phyloP scores from a whole-genome alignment of 2,113 vertebrate species.

The Gasterosteus aculeatus region DNA sequence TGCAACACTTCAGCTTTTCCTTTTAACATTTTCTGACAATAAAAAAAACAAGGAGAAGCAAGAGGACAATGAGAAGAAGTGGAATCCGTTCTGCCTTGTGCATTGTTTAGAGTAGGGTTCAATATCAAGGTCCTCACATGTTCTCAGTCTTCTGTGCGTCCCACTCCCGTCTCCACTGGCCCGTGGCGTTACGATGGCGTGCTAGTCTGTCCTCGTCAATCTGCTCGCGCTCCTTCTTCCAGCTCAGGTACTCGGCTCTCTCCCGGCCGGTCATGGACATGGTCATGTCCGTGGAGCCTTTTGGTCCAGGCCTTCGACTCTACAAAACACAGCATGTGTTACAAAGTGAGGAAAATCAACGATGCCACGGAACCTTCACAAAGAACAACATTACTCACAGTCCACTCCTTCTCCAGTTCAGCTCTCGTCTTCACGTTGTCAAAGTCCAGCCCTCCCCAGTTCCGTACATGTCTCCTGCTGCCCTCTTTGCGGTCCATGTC shows the following conservation, averaged over 20 bases:
- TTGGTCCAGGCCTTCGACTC: conserved; percentile 78
- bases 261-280: conserved; percentile 95
- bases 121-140: conserved; percentile 77
- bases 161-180: conserved; percentile 93
- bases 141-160: conserved; percentile 90
- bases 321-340: conserved; percentile 25
- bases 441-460: conserved; percentile 94
- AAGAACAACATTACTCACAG: conserved; percentile 61
- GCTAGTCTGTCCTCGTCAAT: conserved; percentile 91
- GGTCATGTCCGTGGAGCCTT: conserved; percentile 87
- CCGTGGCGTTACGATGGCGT: conserved; percentile 90
- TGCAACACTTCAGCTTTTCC: not conserved
- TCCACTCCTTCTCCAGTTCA: conserved; percentile 86
- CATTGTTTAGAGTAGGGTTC: not conserved
- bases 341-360: not conserved
- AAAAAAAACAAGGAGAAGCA: not conserved
- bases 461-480: conserved; percentile 89
- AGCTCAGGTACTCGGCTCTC: conserved; percentile 90
- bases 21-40: not conserved
- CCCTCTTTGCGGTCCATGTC: conserved; percentile 87
- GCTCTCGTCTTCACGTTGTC: conserved; percentile 88
- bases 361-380: not conserved
- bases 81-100: not conserved
- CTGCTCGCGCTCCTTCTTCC: conserved; percentile 93
- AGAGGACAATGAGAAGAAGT: not conserved